Base-by-base conservation (phyloP, 2,797 vertebrate species). In the Centroberyx gerrardi region DNA sequence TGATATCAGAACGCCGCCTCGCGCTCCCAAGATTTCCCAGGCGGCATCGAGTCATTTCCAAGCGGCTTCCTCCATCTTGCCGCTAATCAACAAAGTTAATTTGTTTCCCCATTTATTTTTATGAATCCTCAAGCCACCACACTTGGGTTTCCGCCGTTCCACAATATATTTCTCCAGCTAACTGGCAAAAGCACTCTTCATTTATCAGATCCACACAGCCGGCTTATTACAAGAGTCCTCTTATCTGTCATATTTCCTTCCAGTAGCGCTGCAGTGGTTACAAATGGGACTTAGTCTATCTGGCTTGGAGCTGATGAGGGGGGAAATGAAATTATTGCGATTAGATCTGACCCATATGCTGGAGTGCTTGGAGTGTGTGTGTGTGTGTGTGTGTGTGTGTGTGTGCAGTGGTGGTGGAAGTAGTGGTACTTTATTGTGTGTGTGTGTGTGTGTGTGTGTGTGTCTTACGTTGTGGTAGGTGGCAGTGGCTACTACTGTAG, bases 321-420 rank as follows among this genome's bases (percentile, higher is more conserved):
- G 82, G 91, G 92, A 92, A 93, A 94, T 94, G 88, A 94, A 94
- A 93, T 92, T 91, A 93, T 90, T 80, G 84, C 83, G 92, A 94
- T 94, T 91, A 92, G 82, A 94, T 94, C 92, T 93, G 91, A 93
- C 92, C 92, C 92, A 93, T 87, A 92, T 92, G 90, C 86, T 81
- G 82, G 80, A 83, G 87, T 87, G 82, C 84, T 87, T 61, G 80
- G 85, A 72, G 84, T 89, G 84, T 85, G 64, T 76, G 78, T 72
- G 69, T 55, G 59, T 66, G 64, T 76, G 78, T 72, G 69, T 55
- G 59, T 66, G 52, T 38, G 63, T 51, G 17, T 38, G 73, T 75
- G 61, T 85, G 71, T 42, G 44, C 17, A 12, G 68, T 52, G 68
- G 78, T 84, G 82, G 85, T 77, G 73, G 83, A 78, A 66, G 64